These are phyloP conservation scores for Apamea sordens DNA, from an alignment of 2,888 invertebrate genomes.

Conservation along the genomic window DNA sequence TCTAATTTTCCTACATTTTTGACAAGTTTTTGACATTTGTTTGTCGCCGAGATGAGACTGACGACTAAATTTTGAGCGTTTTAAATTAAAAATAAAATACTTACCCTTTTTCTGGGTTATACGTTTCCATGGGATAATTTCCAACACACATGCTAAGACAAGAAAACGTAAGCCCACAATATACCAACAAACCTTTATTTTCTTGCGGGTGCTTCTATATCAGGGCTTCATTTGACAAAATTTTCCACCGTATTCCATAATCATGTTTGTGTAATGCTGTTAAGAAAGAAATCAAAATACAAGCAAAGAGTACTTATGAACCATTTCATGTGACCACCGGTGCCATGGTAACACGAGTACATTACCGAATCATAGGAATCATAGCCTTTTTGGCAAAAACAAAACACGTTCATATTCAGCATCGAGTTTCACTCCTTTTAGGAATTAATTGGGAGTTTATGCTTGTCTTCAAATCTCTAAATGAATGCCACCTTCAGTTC, in stretches of 20 bases:
- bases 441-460: not conserved
- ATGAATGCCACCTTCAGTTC: not conserved
- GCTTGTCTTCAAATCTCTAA: too few species aligned
- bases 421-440: constrained; percentile 12
- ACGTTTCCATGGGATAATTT: not conserved
- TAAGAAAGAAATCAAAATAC: constrained; percentile 2
- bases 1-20: too few species aligned
- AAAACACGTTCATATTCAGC: constrained; percentile 3
- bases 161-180: not conserved
- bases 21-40: too few species aligned
- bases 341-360: constrained; percentile 7
- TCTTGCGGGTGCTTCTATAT: not conserved
- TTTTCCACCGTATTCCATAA: not conserved
- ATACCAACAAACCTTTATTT: not conserved
- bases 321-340: constrained; percentile 16
- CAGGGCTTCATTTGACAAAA: not conserved
- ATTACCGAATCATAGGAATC: not conserved
- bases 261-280: not conserved
- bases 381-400: not conserved
- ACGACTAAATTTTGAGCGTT: too few species aligned
- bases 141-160: not conserved
- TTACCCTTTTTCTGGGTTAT: not conserved
- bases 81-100: too few species aligned
- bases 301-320: not conserved
- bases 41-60: too few species aligned